A percentile compares a stretch with the other conserved stretches of the same genome.
These are phyloP conservation scores for Urocyon cinereoargenteus DNA, from an alignment of 2,797 vertebrate genomes.

Conservation along the genomic window DNA sequence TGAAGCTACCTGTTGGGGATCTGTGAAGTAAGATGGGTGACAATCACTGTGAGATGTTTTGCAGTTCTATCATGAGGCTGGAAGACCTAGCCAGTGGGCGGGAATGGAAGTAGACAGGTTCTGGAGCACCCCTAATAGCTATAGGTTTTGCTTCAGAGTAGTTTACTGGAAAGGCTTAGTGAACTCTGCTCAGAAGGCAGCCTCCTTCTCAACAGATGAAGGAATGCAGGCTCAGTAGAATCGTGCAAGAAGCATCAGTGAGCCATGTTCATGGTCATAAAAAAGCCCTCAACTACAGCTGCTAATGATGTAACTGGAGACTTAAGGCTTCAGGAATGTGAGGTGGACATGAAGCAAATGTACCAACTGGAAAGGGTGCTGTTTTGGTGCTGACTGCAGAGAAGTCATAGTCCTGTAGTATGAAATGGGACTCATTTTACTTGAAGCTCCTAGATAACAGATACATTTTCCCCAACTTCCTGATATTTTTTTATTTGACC, in stretches of 20 bases:
- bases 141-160: not conserved
- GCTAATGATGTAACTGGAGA: not conserved
- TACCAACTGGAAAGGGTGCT: not conserved
- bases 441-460: not conserved
- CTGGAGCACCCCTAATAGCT: not conserved
- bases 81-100: not conserved
- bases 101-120: not conserved
- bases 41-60: not conserved
- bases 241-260: not conserved
- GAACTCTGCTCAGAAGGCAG: not conserved
- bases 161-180: not conserved
- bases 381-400: not conserved
- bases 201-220: not conserved
- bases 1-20: not conserved
- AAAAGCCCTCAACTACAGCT: not conserved
- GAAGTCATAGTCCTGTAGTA: not conserved
- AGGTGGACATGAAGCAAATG: not conserved
- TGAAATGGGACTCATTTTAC: not conserved
- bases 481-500: conserved; percentile 43
- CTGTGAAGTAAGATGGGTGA: not conserved
- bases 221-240: not conserved
- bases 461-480: not conserved
- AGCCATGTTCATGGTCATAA: not conserved
- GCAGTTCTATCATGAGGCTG: not conserved
- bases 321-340: not conserved